phyloP scores from a whole-genome alignment of 1,140 invertebrate species.

The Cotesia chilonis region DNA sequence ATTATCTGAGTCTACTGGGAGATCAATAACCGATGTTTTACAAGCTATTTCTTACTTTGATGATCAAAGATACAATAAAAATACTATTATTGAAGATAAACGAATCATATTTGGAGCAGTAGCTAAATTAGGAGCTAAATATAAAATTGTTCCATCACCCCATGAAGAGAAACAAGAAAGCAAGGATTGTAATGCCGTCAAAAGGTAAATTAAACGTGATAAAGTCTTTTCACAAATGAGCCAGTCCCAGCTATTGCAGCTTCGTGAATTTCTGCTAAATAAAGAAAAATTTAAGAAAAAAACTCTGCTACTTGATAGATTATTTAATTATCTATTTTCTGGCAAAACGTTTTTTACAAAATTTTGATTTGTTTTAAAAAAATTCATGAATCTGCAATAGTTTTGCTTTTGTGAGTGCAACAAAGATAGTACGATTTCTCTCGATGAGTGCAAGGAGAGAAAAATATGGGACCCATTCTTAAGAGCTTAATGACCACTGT shows the following conservation, averaged over 20 bases:
- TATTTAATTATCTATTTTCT: slow-evolving; percentile 3
- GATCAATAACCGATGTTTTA: slow-evolving; percentile 71
- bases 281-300: too few species aligned
- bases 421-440: too few species aligned
- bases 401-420: too few species aligned
- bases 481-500: too few species aligned
- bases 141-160: slow-evolving; percentile 67
- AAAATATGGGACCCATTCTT: too few species aligned
- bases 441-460: too few species aligned
- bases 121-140: slow-evolving; percentile 72
- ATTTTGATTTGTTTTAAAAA: too few species aligned
- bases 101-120: slow-evolving; percentile 72
- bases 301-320: too few species aligned
- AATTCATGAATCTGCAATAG: too few species aligned
- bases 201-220: slow-evolving; percentile 42
- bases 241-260: too few species aligned
- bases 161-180: slow-evolving; percentile 56
- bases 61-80: slow-evolving; percentile 59
- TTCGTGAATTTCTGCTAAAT: too few species aligned
- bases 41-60: slow-evolving; percentile 71
- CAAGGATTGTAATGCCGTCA: slow-evolving; percentile 50
- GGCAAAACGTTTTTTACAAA: slow-evolving; percentile 1
- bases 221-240: too few species aligned
- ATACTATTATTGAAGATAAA: slow-evolving; percentile 64
- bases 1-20: slow-evolving; percentile 71